Conservation (phyloP, 2,888 invertebrate species). For the Argyresthia goedartella region DNA sequence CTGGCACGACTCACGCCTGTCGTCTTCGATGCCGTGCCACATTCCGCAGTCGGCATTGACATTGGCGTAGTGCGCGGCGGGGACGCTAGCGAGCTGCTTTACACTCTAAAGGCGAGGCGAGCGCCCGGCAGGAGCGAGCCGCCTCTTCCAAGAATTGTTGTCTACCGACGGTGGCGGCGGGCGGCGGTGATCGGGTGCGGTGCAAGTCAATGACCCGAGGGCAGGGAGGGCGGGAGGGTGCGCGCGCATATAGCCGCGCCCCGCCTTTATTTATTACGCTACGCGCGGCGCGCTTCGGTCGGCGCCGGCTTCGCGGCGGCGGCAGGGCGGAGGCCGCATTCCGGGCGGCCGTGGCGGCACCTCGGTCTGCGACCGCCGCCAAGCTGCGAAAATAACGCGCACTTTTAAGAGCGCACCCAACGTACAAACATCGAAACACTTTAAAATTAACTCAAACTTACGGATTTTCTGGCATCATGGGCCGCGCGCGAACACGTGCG, state of each 20-base stretch:
- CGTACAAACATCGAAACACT: conserved; percentile 47
- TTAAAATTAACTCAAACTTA: conserved; percentile 60
- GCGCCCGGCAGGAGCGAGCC: neutral
- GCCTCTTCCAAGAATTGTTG: conserved; percentile 43
- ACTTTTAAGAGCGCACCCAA: conserved; percentile 27
- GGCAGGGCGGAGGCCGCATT: conserved; percentile 9
- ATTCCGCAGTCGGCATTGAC: conserved; percentile 47
- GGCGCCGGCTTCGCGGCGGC: too few species aligned
- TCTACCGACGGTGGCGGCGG: conserved; percentile 45
- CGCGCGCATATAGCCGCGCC: conserved; percentile 68
- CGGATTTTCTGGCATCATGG: conserved; percentile 31
- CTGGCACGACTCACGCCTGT: conserved; percentile 10
- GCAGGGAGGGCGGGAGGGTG: conserved; percentile 59
- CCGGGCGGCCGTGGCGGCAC: conserved; percentile 29
- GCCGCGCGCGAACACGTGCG: conserved; percentile 54
- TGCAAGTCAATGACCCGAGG: conserved; percentile 66
- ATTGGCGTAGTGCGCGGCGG: conserved; percentile 34
- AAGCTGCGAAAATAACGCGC: conserved; percentile 56
- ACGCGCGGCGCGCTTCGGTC: conserved; percentile 45
- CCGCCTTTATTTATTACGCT: conserved; percentile 71
- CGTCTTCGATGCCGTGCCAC: conserved; percentile 13
- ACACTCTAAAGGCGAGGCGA: neutral
- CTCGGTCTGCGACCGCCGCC: too few species aligned
- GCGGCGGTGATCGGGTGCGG: conserved; percentile 32
- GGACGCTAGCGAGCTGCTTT: too few species aligned